phyloP scores from a whole-genome alignment of 2,888 invertebrate genomes.

The Theodoxus fluviatilis region DNA sequence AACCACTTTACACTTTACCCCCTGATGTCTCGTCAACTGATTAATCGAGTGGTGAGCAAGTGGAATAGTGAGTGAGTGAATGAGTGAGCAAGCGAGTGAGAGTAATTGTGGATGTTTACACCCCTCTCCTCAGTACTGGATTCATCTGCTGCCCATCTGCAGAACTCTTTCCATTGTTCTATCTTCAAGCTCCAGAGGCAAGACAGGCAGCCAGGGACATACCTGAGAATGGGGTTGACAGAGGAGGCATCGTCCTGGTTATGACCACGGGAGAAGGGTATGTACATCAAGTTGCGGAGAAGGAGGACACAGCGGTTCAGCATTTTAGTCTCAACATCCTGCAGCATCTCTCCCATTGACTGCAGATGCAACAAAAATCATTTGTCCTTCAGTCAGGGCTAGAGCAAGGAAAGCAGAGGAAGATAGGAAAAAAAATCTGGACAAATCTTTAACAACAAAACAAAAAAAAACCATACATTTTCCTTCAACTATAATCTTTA shows the following conservation, averaged over 20 bases:
- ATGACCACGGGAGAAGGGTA: conserved; percentile 32
- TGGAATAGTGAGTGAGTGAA: too few relatives aligned
- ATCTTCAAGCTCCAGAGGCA: too few relatives aligned
- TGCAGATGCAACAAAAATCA: conserved; percentile 20
- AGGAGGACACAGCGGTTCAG: conserved; percentile 46
- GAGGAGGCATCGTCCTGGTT: conserved; percentile 30
- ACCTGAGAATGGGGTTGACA: conserved; percentile 34
- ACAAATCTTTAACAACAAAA: background rate
- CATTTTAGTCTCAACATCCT: conserved; percentile 36
- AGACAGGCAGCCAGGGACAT: background rate
- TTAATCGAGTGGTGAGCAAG: too few relatives aligned
- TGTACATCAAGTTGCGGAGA: conserved; percentile 45
- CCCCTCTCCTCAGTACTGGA: too few relatives aligned
- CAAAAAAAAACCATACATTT: background rate
- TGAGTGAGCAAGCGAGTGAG: too few relatives aligned
- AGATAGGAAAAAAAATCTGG: background rate
- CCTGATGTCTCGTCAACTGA: too few relatives aligned
- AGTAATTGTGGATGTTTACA: too few relatives aligned
- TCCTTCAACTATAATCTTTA: background rate
- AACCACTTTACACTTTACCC: too few relatives aligned
- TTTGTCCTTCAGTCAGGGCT: too few relatives aligned
- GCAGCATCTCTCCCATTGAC: conserved; percentile 27
- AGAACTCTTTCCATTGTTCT: too few relatives aligned
- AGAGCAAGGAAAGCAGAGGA: background rate
- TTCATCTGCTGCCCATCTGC: too few relatives aligned